phyloP scores from a whole-genome alignment of 2,113 vertebrate species.

The Anarhynchus alexandrinus region DNA sequence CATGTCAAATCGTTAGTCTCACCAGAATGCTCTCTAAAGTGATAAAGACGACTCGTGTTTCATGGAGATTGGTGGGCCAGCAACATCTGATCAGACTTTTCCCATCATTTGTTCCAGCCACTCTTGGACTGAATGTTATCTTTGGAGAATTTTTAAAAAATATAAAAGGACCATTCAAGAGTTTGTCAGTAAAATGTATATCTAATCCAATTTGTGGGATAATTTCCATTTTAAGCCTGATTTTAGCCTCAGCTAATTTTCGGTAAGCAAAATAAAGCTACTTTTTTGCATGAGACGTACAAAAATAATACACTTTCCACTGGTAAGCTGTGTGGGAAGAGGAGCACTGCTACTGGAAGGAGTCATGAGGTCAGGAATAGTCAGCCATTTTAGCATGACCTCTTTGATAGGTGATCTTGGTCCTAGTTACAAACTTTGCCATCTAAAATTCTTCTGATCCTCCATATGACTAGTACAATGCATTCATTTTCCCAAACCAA shows the following conservation, averaged over 20 bases:
- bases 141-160: not conserved
- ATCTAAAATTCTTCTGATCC: not conserved
- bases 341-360: not conserved
- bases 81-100: constrained; percentile 38
- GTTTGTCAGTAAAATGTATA: constrained; percentile 1
- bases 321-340: constrained; percentile 20
- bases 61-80: not conserved
- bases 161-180: not conserved
- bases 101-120: constrained; percentile 36
- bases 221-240: constrained; percentile 23
- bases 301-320: constrained; percentile 1
- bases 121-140: not conserved
- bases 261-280: constrained; percentile 21
- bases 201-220: constrained; percentile 18
- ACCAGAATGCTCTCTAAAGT: not conserved
- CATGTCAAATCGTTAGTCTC: constrained; percentile 34
- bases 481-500: not conserved
- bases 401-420: not conserved
- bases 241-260: constrained; percentile 18
- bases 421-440: not conserved
- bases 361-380: not conserved
- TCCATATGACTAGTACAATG: not conserved
- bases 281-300: not conserved
- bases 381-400: not conserved
- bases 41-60: constrained; percentile 37